Base-by-base conservation (phyloP, 2,113 vertebrate genomes). In the Petaurus breviceps region DNA sequence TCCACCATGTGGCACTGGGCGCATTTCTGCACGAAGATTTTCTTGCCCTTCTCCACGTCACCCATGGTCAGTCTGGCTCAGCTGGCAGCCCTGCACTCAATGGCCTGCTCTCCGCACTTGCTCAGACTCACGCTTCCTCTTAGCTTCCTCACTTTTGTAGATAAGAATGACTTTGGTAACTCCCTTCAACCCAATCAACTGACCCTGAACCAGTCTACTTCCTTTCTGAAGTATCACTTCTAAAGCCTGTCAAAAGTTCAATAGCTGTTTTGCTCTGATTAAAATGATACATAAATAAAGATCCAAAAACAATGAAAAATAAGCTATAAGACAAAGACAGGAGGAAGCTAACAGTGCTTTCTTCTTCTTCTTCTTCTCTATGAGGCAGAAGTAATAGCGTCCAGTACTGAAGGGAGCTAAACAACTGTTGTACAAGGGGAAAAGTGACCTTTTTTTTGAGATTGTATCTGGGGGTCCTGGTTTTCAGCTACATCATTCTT, bases 1-100 rank as follows among this genome's bases (percentile, higher is more conserved):
- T 99, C 99, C 96, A 99, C 99, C 0, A 99, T 99, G 98, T 99
- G 99, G 95, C 99, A 99, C 97, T 99, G 99, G 28, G 99, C 97
- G 96, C 99, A 99, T 51, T 99, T 99, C 98, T 99, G 98, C 51
- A 99, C 98, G 97, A 99, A 99, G 54, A 98, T 97, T 97, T 99
- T 99, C 98, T 99, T 99, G 95, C 99, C 99, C 94, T 99, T 99
- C 95, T 99, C 99, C 68, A 98, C 54, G 95, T 99, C 99, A 96
- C 99, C 98, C 99, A 99, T 99, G 96, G 97, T 98, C 89, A 90
- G 8, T 0, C 11, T 46, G 47, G 47, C 47, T 49, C 47, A 4
- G 47, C 4, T 4, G 4, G 47, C 47, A 49, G 47, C 47, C 2
- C 47, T 4, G 4, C 4, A 4, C 47, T 49, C 47, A 4, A 49